These are phyloP conservation scores for Glaucomys volans DNA, from an alignment of 2,113 vertebrate species.

Conservation along the genomic window DNA sequence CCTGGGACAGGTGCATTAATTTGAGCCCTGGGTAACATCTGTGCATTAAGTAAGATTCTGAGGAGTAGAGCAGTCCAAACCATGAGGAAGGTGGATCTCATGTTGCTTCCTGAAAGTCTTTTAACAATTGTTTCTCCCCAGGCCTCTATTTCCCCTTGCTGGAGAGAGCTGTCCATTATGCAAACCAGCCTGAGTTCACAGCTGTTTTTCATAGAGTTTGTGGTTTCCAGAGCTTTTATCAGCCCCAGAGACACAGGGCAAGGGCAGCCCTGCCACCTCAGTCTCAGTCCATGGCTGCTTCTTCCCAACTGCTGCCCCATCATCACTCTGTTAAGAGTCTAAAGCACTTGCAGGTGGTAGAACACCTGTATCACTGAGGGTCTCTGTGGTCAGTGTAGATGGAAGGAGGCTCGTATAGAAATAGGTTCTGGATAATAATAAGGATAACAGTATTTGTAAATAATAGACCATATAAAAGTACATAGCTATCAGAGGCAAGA, in stretches of 20 bases:
- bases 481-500: background rate
- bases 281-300: rapidly evolving
- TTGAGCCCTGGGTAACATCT: no score
- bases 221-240: background rate
- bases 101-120: background rate
- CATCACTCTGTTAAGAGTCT: background rate
- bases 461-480: background rate
- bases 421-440: no score
- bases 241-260: no score
- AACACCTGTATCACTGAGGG: no score
- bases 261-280: background rate
- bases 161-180: background rate
- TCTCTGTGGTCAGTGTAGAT: background rate
- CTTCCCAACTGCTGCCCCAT: background rate
- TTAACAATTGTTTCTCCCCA: no score
- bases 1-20: no score
- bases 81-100: rapidly evolving
- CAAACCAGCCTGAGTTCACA: background rate
- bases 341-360: no score
- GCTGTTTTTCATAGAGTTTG: background rate
- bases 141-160: background rate
- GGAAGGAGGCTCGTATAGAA: no score
- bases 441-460: no score
- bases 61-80: background rate
- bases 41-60: no score